Conservation (phyloP, 2,888 invertebrate species). For the Prostheceraeus crozeri region DNA sequence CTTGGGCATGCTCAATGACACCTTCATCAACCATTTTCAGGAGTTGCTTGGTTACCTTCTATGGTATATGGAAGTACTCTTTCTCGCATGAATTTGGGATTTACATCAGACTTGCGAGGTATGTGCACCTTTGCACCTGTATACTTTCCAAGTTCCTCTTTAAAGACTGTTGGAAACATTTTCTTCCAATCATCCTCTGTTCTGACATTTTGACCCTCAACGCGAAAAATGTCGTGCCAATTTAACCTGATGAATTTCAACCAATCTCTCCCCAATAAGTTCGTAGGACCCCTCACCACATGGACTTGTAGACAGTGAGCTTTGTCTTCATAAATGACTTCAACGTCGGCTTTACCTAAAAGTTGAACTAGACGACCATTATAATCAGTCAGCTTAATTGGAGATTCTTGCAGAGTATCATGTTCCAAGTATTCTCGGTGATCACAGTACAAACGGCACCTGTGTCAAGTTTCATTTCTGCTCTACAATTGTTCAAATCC, state of each 20-base stretch:
- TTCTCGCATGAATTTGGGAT: constrained; percentile 4
- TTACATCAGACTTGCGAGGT: not conserved
- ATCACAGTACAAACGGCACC: constrained; percentile 1
- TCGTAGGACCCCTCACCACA: constrained; percentile 6
- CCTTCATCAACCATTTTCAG: constrained; percentile 23
- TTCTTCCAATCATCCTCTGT: not conserved
- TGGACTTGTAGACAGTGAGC: not conserved
- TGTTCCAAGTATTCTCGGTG: constrained; percentile 7
- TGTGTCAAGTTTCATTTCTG: constrained; percentile 28
- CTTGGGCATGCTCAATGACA: not conserved
- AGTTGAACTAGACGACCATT: not conserved
- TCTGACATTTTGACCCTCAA: not conserved
- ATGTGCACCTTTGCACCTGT: constrained; percentile 11
- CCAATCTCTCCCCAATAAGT: constrained; percentile 19
- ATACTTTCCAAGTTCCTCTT: constrained; percentile 16
- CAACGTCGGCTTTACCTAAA: not conserved
- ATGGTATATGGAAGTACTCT: constrained; percentile 14
- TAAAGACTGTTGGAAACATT: not conserved
- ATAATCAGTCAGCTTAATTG: no score
- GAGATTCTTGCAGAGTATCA: not conserved
- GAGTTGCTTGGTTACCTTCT: not conserved
- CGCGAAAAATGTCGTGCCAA: constrained; percentile 11
- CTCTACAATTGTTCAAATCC: no score
- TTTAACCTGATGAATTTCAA: constrained; percentile 10
- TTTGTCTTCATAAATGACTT: constrained; percentile 5